A percentile compares a stretch with the other conserved stretches of the same genome.
phyloP scores from a whole-genome alignment of 2,113 vertebrate species.

The Zapus hudsonius region DNA sequence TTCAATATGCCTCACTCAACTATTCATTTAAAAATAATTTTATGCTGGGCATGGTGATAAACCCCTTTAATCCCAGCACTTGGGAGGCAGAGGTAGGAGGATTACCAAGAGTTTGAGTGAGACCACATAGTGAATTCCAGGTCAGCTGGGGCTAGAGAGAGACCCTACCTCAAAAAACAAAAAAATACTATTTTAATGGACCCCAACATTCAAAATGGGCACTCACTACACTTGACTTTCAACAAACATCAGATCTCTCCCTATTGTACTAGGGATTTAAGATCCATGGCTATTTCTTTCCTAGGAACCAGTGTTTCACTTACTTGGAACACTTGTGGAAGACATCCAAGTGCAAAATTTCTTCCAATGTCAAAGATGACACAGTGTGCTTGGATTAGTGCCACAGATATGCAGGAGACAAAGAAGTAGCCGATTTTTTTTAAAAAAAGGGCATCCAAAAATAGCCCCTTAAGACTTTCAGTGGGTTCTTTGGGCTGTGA shows the following conservation, averaged over 20 bases:
- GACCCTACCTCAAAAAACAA: no score
- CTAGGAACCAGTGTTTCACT: constrained; percentile 1
- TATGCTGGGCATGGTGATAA: no score
- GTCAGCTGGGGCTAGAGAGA: no score
- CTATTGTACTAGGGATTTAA: not conserved
- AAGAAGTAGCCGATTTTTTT: not conserved
- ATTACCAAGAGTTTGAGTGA: no score
- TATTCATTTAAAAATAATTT: constrained; percentile 1
- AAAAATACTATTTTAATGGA: no score
- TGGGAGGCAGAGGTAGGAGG: no score
- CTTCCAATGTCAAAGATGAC: constrained; percentile 34
- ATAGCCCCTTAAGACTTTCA: no score
- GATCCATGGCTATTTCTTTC: not conserved
- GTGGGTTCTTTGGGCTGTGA: constrained; percentile 19
- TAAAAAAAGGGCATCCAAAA: no score
- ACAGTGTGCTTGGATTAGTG: constrained; percentile 38
- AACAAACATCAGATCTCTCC: not conserved
- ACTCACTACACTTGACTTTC: constrained; percentile 18
- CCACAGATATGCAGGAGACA: not conserved
- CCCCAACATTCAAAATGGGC: not conserved
- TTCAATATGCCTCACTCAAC: not conserved
- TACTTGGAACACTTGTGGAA: constrained; percentile 36
- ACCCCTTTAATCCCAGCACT: no score
- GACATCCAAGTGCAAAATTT: constrained; percentile 32
- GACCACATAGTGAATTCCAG: no score